Conservation (phyloP, 2,797 vertebrate species). For the Hydrolagus colliei region DNA sequence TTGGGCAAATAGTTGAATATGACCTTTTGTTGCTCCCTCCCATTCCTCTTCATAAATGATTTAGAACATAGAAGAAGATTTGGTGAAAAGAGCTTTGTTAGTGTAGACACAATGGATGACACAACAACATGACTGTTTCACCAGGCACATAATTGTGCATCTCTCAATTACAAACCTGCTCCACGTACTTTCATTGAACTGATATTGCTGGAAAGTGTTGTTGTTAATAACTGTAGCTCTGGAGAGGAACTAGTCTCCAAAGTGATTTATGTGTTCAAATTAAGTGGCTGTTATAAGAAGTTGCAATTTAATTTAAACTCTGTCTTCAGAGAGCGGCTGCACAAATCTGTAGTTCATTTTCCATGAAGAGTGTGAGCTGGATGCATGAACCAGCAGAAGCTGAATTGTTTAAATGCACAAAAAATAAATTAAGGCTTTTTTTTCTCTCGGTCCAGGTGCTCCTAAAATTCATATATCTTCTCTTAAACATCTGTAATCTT, state of each 20-base stretch:
- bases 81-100: too few relatives aligned
- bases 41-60: too few relatives aligned
- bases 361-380: not conserved
- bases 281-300: slow-evolving; percentile 3
- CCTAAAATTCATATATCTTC: too few relatives aligned
- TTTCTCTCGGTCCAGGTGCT: not conserved
- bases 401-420: slow-evolving; percentile 3
- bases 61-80: too few relatives aligned
- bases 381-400: not conserved
- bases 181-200: not conserved
- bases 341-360: not conserved
- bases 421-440: slow-evolving; percentile 4
- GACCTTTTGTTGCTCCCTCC: too few relatives aligned
- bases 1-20: too few relatives aligned
- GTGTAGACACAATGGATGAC: not conserved
- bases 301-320: slow-evolving; percentile 11
- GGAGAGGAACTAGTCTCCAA: not conserved
- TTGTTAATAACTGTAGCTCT: not conserved
- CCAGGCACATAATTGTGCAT: not conserved
- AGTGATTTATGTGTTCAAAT: slow-evolving; percentile 5
- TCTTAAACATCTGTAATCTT: not conserved
- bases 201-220: not conserved
- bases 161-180: not conserved
- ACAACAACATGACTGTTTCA: not conserved
- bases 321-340: not conserved